phyloP scores from a whole-genome alignment of 1,140 invertebrate species.

The roundworm (Caenorhabditis elegans) region WBcel235 BX284605.5:15715501-15716000 shows the following conservation, averaged over 20 bases:
- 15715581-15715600: not conserved
- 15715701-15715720: not conserved
- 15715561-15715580: not conserved
- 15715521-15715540: too few species aligned
- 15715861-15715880: not conserved
- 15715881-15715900: not conserved
- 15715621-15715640: not conserved
- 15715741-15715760: not conserved
- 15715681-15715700: not conserved
- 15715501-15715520: too few species aligned
- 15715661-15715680: not conserved
- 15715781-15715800: not conserved
- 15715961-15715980: too few species aligned
- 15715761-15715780: conserved; percentile 10
- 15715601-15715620: not conserved
- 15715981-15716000: too few species aligned
- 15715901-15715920: too few species aligned
- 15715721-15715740: not conserved
- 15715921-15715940: too few species aligned
- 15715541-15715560: too few species aligned
- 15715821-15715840: not conserved
- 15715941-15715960: too few species aligned
- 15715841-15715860: not conserved
- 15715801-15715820: not conserved
- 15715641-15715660: not conserved